Conservation (phyloP, 2,888 invertebrate species). For the Mythimna loreyi region DNA sequence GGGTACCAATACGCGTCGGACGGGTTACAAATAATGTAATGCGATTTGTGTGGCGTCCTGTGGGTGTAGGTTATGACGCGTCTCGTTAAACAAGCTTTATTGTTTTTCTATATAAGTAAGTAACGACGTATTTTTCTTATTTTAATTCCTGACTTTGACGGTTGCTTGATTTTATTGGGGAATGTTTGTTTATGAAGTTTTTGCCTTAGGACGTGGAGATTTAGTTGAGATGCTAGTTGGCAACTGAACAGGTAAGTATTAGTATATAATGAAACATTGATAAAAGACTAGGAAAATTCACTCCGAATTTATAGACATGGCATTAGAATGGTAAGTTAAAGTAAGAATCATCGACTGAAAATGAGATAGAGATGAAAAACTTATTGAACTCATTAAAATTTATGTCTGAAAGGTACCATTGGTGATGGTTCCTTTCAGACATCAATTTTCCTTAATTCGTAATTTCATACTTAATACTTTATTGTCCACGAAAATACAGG, state of each 20-base stretch:
- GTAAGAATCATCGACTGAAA: not conserved
- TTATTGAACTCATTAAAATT: not conserved
- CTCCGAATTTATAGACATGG: too few species aligned
- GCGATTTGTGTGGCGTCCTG: conserved; percentile 83
- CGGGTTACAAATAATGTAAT: conserved; percentile 79
- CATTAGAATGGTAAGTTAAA: not conserved
- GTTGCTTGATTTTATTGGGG: conserved; percentile 47
- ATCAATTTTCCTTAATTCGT: too few species aligned
- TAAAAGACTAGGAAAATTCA: not conserved
- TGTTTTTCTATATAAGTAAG: conserved; percentile 77
- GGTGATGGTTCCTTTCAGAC: not conserved
- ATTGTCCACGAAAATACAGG: too few species aligned
- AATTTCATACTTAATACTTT: too few species aligned
- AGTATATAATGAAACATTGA: not conserved
- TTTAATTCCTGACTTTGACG: conserved; percentile 46
- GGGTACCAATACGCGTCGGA: conserved; percentile 71
- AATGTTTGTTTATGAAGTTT: conserved; percentile 35
- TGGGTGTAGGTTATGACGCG: conserved; percentile 79
- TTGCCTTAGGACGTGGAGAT: not conserved
- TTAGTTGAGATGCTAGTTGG: not conserved
- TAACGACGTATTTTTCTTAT: conserved; percentile 52
- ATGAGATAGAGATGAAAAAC: not conserved
- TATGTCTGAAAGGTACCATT: too few species aligned
- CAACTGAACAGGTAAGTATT: not conserved
- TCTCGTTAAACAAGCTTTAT: conserved; percentile 84